A percentile compares a stretch with the other conserved stretches of the same genome.
These are phyloP conservation scores for Hemichromis elongatus DNA, from an alignment of 2,113 vertebrate genomes.

Conservation along the genomic window DNA sequence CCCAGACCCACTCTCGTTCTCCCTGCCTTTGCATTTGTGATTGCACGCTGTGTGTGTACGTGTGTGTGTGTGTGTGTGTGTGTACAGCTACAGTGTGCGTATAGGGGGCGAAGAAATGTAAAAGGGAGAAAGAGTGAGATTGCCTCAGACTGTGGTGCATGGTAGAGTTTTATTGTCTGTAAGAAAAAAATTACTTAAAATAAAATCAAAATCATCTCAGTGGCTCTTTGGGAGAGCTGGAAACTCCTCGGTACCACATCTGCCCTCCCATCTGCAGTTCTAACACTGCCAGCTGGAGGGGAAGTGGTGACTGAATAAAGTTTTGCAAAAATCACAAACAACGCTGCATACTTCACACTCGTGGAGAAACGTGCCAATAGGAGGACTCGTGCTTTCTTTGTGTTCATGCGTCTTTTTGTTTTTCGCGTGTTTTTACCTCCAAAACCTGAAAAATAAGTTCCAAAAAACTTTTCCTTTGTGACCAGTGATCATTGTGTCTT, in stretches of 20 bases:
- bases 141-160: conserved; percentile 25
- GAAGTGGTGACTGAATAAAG: conserved; percentile 3
- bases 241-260: conserved; percentile 8
- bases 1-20: neutral
- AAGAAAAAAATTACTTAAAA: neutral
- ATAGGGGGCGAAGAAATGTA: neutral
- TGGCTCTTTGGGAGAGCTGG: conserved; percentile 21
- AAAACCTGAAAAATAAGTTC: neutral
- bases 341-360: neutral
- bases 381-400: neutral
- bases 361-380: neutral
- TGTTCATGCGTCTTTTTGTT: neutral
- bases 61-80: neutral
- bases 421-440: neutral
- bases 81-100: neutral
- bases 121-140: neutral
- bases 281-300: neutral
- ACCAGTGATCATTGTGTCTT: neutral
- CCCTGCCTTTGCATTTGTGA: neutral
- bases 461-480: neutral
- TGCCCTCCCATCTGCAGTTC: neutral
- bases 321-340: conserved; percentile 5
- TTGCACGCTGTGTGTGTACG: neutral
- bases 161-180: conserved; percentile 31
- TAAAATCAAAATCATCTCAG: neutral